phyloP scores from a whole-genome alignment of 2,888 invertebrate species.

The Trachelus tabidus region DNA sequence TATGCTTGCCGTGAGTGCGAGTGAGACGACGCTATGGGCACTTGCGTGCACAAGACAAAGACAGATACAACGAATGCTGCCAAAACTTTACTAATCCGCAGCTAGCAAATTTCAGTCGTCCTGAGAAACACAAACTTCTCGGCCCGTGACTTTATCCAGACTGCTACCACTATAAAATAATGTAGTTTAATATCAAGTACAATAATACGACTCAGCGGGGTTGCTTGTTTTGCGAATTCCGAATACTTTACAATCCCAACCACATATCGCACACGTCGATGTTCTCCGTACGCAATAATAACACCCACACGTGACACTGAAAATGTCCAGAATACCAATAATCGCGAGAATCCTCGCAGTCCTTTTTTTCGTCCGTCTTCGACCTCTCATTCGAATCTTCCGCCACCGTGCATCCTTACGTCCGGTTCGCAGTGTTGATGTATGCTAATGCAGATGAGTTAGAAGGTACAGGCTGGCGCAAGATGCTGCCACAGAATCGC shows the following conservation, averaged over 20 bases:
- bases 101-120: background rate
- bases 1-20: background rate
- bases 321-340: background rate
- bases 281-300: background rate
- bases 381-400: slow-evolving; percentile 40
- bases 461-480: background rate
- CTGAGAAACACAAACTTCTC: background rate
- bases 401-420: slow-evolving; percentile 26
- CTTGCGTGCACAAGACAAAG: background rate
- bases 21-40: background rate
- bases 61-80: background rate
- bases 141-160: background rate
- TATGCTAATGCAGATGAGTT: slow-evolving; percentile 2
- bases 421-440: slow-evolving; percentile 12
- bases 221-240: background rate
- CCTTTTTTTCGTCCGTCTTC: slow-evolving; percentile 20
- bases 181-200: background rate
- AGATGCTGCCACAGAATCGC: background rate
- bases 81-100: background rate
- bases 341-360: background rate
- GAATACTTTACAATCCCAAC: background rate
- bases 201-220: background rate
- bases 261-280: background rate
- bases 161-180: background rate
- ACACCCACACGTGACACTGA: background rate